phyloP scores from a whole-genome alignment of 2,113 vertebrate genomes.

The Etheostoma cragini region DNA sequence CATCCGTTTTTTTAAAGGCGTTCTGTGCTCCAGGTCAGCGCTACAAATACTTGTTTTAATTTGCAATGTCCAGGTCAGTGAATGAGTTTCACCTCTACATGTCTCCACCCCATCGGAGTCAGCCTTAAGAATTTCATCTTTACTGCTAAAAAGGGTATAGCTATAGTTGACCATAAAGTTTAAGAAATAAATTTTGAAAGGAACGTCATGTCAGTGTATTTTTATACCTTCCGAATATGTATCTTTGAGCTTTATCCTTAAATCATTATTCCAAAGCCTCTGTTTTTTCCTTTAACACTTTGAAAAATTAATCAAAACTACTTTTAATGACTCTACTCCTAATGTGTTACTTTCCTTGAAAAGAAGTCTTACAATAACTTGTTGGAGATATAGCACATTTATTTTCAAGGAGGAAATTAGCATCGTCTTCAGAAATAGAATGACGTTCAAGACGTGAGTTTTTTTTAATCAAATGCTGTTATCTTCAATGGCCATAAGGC shows the following conservation, averaged over 20 bases:
- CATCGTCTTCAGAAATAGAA: neutral
- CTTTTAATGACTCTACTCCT: neutral
- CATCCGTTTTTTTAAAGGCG: neutral
- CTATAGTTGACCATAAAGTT: neutral
- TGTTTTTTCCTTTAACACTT: neutral
- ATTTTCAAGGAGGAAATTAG: neutral
- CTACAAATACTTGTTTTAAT: no score
- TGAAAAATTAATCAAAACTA: neutral
- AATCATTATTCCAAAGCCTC: neutral
- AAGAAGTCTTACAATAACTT: neutral
- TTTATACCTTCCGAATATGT: neutral
- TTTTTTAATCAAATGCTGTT: neutral
- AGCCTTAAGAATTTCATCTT: neutral
- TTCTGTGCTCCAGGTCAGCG: neutral
- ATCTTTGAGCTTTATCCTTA: no score
- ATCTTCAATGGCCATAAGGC: neutral
- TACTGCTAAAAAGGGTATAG: neutral
- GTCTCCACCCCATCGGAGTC: neutral
- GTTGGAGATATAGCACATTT: neutral
- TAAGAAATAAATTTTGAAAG: constrained; percentile 1
- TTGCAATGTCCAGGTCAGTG: neutral
- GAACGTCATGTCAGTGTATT: neutral
- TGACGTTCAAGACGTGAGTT: neutral
- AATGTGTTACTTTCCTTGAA: neutral
- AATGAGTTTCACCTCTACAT: neutral